Evolutionary conservation across 2,888 invertebrate species (phyloP).

Genomic region (Napeogenes sylphis): DNA sequence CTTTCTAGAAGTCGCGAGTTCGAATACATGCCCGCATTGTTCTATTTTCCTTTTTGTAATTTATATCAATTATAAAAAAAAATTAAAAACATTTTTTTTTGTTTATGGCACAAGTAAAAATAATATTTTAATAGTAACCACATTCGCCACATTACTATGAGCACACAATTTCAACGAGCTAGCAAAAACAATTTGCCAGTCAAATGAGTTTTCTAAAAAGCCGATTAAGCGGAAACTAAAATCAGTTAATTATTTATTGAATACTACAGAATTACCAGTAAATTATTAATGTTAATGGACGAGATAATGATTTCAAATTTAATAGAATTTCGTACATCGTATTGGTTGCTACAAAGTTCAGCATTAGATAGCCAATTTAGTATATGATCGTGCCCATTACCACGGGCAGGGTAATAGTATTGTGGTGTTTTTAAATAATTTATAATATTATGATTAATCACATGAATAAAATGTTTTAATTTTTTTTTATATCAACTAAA

Average conservation of each 20-base stretch:
- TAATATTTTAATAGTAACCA: constrained; percentile 16
- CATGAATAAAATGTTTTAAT: too few relatives aligned
- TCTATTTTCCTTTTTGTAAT: too few relatives aligned
- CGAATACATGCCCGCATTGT: too few relatives aligned
- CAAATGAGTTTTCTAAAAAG: constrained; percentile 76
- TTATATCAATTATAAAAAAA: constrained; percentile 9
- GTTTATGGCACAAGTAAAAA: constrained; percentile 6
- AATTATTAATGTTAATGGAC: constrained; percentile 39
- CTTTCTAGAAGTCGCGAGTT: too few relatives aligned
- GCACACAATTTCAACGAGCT: constrained; percentile 51
- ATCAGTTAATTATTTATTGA: constrained; percentile 70
- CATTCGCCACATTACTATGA: constrained; percentile 43
- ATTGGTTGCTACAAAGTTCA: constrained; percentile 23
- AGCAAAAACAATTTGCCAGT: constrained; percentile 68
- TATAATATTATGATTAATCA: too few relatives aligned
- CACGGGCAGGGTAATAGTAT: too few relatives aligned
- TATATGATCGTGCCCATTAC: too few relatives aligned
- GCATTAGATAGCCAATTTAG: constrained; percentile 21
- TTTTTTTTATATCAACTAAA: too few relatives aligned
- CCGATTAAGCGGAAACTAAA: constrained; percentile 75
- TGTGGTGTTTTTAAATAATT: too few relatives aligned
- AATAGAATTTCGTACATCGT: constrained; percentile 28
- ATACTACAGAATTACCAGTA: constrained; percentile 43
- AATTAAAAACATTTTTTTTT: constrained; percentile 9
- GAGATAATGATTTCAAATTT: constrained; percentile 34